phyloP scores from a whole-genome alignment of 1,140 invertebrate species.

The Platorchestia sp. region DNA sequence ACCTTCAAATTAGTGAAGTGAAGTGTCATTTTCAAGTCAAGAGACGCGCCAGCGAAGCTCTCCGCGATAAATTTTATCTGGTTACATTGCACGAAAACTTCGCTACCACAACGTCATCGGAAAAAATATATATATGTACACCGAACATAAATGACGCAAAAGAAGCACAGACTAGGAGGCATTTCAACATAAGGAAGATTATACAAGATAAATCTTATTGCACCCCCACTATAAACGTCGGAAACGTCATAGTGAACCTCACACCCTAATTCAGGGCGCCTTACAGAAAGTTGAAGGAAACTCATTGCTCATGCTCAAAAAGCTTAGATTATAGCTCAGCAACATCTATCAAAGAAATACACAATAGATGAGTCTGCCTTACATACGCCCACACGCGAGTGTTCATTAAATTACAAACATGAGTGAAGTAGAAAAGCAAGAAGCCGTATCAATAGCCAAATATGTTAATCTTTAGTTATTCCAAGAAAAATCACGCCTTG shows the following conservation, averaged over 20 bases:
- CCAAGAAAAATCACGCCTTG: not conserved
- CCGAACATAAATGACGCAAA: constrained; percentile 10
- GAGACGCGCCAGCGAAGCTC: constrained; percentile 10
- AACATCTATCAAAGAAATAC: constrained; percentile 45
- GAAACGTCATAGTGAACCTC: not conserved
- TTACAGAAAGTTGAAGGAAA: constrained; percentile 1
- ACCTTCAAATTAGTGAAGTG: not conserved
- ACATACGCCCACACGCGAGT: constrained; percentile 16
- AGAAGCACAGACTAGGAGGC: constrained; percentile 55
- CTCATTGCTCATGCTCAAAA: not conserved
- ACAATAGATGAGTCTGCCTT: constrained; percentile 4
- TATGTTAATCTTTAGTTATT: not conserved
- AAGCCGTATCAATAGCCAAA: not conserved
- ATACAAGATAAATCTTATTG: constrained; percentile 52
- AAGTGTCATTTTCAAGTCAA: not conserved
- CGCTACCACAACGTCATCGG: constrained; percentile 49
- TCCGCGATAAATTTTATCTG: constrained; percentile 31
- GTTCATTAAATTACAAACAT: constrained; percentile 39
- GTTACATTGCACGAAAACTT: constrained; percentile 54
- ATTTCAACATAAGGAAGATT: constrained; percentile 50
- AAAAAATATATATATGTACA: constrained; percentile 50
- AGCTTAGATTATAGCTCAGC: constrained; percentile 32
- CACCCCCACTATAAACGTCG: not conserved
- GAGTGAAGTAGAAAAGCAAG: constrained; percentile 3
- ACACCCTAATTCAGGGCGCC: not conserved